Base-by-base conservation (phyloP, 92 coral and sea anemone species). In the Diadumene lineata region DNA sequence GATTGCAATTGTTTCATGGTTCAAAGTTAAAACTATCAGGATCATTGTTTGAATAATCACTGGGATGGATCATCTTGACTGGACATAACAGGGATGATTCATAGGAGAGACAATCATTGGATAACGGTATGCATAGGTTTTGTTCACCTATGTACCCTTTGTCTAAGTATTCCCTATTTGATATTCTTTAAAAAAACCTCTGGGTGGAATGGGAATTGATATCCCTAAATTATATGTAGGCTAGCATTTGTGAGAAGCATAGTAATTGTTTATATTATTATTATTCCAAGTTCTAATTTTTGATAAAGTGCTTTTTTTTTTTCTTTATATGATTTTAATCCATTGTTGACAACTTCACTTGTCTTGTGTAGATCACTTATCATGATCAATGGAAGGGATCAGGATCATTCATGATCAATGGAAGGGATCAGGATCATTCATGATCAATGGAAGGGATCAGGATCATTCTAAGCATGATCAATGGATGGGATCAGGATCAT, bases 111-210 rank as follows among this genome's bases (percentile, higher is more conserved):
- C 75, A 70, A 50, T 28, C 76, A 57, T 10, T 68, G 75, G 82
- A 78, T 67, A 55, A 78, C 68, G 82, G 82, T 78, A 78, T 78
- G 82, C 82, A 78, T 78, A 78, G 82, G 82, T 78, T 53, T 19
- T 53, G n/a, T 21, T 78, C 51, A 69, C 82, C 82, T 78, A 78
- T 78, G 68, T 62, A 28, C n/a, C 68, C 38, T 62, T 62, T 31
- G 24, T 53, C 60, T 53, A 9, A 53, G 60, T 15, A 15, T 15
- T 2, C 60, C 10, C 10, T 9, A 4, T 53, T 53, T 53, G 24
- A 15, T 53, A 53, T 3, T 53, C 9, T 17, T 44, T 8, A 17
- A 15, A 53, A 9, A 16, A 53, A 6, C 60, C 60, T 21, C 18
- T 53, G 60, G 24, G 60, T 15, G 48, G n/a, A n/a, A n/a, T n/a